Conservation (phyloP, 2,888 invertebrate genomes). For the Abrostola triplasia region DNA sequence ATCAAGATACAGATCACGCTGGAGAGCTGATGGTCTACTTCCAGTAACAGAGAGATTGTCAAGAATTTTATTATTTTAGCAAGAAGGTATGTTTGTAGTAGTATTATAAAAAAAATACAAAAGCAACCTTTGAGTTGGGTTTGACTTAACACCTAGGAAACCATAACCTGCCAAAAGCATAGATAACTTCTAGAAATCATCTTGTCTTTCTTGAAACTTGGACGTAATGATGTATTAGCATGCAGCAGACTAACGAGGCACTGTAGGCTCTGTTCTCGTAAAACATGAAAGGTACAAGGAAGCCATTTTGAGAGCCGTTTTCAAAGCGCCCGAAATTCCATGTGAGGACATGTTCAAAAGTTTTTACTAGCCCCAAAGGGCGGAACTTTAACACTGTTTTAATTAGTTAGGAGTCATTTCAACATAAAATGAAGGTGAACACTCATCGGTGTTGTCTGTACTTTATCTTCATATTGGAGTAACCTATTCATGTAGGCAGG, state of each 20-base stretch:
- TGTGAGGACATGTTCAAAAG: slow-evolving; percentile 60
- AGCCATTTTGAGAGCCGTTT: slow-evolving; percentile 20
- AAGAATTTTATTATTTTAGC: no score
- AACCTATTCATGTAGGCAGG: slow-evolving; percentile 20
- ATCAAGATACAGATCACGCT: no score
- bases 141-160: no score
- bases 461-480: slow-evolving; percentile 41
- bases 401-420: slow-evolving; percentile 72
- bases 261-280: slow-evolving; percentile 38
- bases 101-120: no score
- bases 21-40: no score
- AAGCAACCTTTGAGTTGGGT: no score
- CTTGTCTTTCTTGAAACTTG: background rate
- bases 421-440: slow-evolving; percentile 62
- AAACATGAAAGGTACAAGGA: slow-evolving; percentile 49
- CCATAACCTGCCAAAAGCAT: no score
- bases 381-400: slow-evolving; percentile 71
- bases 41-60: no score
- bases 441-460: slow-evolving; percentile 51
- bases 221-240: background rate
- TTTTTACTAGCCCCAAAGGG: slow-evolving; percentile 70
- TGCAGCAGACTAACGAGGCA: slow-evolving; percentile 26
- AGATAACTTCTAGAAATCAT: no score
- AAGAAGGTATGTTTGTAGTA: no score
- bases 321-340: slow-evolving; percentile 45